Evolutionary conservation across 1,140 invertebrate species (phyloP).

Genomic region (Drosophila prosaltans): DNA sequence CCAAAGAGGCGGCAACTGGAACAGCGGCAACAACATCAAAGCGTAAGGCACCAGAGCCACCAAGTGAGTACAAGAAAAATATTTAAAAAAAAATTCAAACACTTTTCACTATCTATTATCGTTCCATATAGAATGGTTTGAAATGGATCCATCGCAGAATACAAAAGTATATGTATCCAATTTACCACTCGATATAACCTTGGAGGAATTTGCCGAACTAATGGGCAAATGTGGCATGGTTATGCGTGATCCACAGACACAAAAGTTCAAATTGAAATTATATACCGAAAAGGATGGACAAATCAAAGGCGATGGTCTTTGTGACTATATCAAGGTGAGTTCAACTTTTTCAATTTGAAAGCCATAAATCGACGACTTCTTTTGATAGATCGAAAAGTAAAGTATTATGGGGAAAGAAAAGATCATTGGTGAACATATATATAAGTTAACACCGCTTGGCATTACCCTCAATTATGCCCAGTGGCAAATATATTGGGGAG

Average conservation of each 20-base stretch:
- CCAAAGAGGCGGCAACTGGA: constrained; percentile 47
- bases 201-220: constrained; percentile 94
- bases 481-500: no score
- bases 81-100: not conserved
- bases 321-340: constrained; percentile 96
- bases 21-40: constrained; percentile 58
- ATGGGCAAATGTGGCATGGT: constrained; percentile 99
- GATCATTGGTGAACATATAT: no score
- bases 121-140: constrained; percentile 91
- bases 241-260: constrained; percentile 92
- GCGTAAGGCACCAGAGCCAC: constrained; percentile 84
- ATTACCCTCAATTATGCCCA: no score
- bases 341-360: not conserved
- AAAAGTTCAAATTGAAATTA: constrained; percentile 96
- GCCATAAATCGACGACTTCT: no score
- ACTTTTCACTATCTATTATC: no score
- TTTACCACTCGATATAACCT: constrained; percentile 94
- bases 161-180: constrained; percentile 99
- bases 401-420: no score
- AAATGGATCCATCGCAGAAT: constrained; percentile 95
- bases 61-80: constrained; percentile 55
- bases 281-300: constrained; percentile 93
- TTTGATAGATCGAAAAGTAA: no score
- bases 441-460: no score
- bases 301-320: constrained; percentile 97